Evolutionary conservation across 2,113 vertebrate genomes (phyloP).

Genomic region (Gracilinanus agilis): DNA sequence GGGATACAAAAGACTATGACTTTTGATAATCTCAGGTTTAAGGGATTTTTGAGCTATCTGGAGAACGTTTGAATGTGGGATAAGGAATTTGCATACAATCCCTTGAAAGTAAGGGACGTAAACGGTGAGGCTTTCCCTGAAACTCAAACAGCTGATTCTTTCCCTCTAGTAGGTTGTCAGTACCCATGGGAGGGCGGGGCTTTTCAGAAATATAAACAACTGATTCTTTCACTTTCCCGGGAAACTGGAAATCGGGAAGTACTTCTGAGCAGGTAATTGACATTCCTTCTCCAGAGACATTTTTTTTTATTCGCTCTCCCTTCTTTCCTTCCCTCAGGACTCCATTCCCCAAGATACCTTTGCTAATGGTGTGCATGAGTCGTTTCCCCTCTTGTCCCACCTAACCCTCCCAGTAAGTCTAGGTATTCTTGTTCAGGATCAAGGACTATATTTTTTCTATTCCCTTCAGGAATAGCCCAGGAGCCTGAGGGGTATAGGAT

Average conservation of each 20-base stretch:
- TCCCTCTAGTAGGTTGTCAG: too few species aligned
- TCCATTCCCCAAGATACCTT: too few species aligned
- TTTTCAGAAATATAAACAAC: background rate
- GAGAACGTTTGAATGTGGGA: background rate
- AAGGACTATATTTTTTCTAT: background rate
- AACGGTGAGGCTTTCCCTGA: constrained; percentile 47
- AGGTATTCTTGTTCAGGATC: background rate
- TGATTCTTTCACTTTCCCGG: background rate
- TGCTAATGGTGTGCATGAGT: background rate
- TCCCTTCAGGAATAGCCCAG: too few species aligned
- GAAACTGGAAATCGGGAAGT: accelerated
- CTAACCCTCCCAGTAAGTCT: background rate
- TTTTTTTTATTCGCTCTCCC: background rate
- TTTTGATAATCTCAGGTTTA: background rate
- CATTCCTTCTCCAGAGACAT: accelerated
- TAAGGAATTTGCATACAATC: constrained; percentile 22
- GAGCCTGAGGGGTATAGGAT: background rate
- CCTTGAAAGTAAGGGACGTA: background rate
- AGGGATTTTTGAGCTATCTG: background rate
- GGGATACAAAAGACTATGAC: background rate
- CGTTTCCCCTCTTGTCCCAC: background rate
- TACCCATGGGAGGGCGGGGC: too few species aligned
- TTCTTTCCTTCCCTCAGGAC: background rate
- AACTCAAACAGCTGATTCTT: background rate
- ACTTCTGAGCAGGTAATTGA: background rate